Evolutionary conservation across 2,113 vertebrate species (phyloP).

Genomic region (Eurypyga helias): DNA sequence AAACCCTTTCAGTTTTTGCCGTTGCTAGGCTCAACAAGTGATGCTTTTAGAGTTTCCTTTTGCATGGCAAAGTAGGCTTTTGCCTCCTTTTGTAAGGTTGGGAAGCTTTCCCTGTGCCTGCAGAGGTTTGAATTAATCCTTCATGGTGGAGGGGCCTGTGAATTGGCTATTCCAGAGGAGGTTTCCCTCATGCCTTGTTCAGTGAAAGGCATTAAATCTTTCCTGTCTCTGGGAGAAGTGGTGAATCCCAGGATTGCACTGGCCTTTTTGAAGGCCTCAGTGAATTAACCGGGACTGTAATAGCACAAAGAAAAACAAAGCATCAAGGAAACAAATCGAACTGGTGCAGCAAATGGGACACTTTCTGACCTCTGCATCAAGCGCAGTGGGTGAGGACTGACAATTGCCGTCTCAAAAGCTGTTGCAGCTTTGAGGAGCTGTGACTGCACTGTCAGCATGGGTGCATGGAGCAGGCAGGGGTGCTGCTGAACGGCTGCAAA

Average conservation of each 20-base stretch:
- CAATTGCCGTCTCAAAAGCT: not conserved
- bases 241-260: not conserved
- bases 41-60: not conserved
- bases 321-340: not conserved
- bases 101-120: not conserved
- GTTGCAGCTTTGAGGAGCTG: not conserved
- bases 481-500: accelerated
- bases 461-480: accelerated
- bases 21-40: not conserved
- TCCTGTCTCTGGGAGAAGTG: not conserved
- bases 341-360: not conserved
- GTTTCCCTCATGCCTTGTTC: not conserved
- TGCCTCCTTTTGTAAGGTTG: not conserved
- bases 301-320: not conserved
- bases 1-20: not conserved
- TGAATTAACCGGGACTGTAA: not conserved
- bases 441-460: accelerated
- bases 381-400: not conserved
- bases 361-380: not conserved
- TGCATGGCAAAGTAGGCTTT: not conserved
- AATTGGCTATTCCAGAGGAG: not conserved
- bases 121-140: not conserved
- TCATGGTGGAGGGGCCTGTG: not conserved
- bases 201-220: not conserved
- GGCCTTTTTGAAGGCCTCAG: not conserved